Evolutionary conservation across 2,113 vertebrate genomes (phyloP).

Genomic region (Melanotaenia duboulayi): DNA sequence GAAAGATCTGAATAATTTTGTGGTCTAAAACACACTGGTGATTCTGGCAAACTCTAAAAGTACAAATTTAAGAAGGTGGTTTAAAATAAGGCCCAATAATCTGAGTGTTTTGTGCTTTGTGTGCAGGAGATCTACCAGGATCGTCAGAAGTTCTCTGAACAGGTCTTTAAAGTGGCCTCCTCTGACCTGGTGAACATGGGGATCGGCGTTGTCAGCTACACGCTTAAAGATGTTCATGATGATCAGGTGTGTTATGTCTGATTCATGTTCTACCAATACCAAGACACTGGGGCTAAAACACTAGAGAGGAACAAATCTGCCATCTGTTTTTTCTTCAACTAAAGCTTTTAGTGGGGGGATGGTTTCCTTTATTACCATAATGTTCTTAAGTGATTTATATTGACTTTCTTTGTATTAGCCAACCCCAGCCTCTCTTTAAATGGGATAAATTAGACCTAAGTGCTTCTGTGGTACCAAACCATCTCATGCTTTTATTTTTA

Average conservation of each 20-base stretch:
- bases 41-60: no score
- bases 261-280: not conserved
- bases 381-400: slow-evolving; percentile 42
- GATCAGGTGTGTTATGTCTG: slow-evolving; percentile 86
- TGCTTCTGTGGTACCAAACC: slow-evolving; percentile 33
- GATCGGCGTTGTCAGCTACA: slow-evolving; percentile 95
- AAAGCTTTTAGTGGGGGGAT: slow-evolving; percentile 37
- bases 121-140: slow-evolving; percentile 95
- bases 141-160: slow-evolving; percentile 95
- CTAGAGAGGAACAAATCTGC: not conserved
- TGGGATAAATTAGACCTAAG: slow-evolving; percentile 48
- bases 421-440: slow-evolving; percentile 1
- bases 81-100: not conserved
- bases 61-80: no score
- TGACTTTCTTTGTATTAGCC: slow-evolving; percentile 33
- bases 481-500: slow-evolving; percentile 8
- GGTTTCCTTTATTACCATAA: slow-evolving; percentile 27
- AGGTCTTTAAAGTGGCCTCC: slow-evolving; percentile 95
- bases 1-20: no score
- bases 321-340: not conserved
- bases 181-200: slow-evolving; percentile 98
- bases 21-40: no score
- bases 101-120: not conserved
- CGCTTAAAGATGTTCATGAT: slow-evolving; percentile 94
- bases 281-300: not conserved